These are phyloP conservation scores for Odontomachus brunneus DNA, from an alignment of 1,140 invertebrate species.

Conservation along the genomic window DNA sequence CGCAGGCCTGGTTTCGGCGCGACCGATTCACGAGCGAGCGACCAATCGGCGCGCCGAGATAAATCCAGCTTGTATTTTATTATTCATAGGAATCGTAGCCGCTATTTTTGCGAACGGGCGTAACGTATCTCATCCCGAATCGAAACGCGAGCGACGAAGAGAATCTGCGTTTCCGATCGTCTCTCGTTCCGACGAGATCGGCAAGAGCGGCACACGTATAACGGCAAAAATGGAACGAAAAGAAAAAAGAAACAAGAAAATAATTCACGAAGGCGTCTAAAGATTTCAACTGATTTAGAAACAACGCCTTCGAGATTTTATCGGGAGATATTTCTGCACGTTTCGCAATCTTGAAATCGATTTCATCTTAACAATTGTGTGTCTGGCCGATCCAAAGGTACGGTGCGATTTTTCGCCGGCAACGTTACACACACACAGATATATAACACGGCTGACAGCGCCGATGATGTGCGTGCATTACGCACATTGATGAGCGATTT, in stretches of 20 bases:
- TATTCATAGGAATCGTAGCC: constrained; percentile 32
- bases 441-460: no score
- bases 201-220: not conserved
- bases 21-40: constrained; percentile 40
- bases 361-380: constrained; percentile 1
- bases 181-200: constrained; percentile 10
- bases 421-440: no score
- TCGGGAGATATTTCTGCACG: not conserved
- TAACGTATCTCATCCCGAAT: constrained; percentile 30
- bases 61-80: constrained; percentile 51
- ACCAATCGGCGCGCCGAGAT: constrained; percentile 23
- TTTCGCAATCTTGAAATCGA: not conserved
- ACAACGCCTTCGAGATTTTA: constrained; percentile 1
- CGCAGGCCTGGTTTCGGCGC: constrained; percentile 12
- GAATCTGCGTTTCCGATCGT: not conserved
- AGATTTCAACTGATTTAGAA: not conserved
- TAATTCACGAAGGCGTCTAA: not conserved
- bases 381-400: no score
- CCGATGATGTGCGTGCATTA: no score
- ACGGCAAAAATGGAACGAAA: no score
- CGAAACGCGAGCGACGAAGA: constrained; percentile 24
- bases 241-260: not conserved
- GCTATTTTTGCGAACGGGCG: constrained; percentile 21
- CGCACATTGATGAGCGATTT: no score
- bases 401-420: no score